Conservation (phyloP, 2,113 vertebrate species). For the Solenodon paradoxus region DNA sequence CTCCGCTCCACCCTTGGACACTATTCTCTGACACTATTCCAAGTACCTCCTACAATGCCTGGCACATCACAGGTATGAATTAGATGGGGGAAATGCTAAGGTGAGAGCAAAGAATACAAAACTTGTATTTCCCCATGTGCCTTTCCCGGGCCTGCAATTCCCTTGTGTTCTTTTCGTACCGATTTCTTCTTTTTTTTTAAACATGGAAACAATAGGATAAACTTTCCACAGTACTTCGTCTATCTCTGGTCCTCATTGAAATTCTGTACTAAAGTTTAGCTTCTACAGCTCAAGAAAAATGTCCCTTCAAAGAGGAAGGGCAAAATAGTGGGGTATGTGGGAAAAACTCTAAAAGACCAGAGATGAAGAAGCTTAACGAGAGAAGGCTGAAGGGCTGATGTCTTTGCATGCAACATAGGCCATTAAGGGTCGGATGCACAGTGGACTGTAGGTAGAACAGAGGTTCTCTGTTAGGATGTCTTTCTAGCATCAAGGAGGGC, state of each 20-base stretch:
- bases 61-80: neutral
- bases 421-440: neutral
- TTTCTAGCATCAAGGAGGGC: neutral
- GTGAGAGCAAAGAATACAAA: neutral
- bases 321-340: neutral
- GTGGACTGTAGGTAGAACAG: neutral
- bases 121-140: too few relatives aligned
- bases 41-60: neutral
- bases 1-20: too few relatives aligned
- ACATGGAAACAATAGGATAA: neutral
- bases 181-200: neutral
- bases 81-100: neutral
- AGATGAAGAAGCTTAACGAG: neutral
- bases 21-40: neutral
- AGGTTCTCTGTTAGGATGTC: neutral
- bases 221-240: neutral
- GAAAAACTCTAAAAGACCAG: neutral
- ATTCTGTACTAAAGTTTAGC: neutral
- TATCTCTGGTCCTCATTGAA: neutral
- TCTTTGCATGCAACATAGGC: rapidly evolving
- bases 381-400: neutral
- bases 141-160: neutral
- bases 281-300: neutral
- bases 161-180: neutral
- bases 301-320: neutral